Percentiles rank a stretch among this genome's conserved stretches.
phyloP scores from a whole-genome alignment of 2,113 vertebrate genomes.

The Bos indicus region DNA sequence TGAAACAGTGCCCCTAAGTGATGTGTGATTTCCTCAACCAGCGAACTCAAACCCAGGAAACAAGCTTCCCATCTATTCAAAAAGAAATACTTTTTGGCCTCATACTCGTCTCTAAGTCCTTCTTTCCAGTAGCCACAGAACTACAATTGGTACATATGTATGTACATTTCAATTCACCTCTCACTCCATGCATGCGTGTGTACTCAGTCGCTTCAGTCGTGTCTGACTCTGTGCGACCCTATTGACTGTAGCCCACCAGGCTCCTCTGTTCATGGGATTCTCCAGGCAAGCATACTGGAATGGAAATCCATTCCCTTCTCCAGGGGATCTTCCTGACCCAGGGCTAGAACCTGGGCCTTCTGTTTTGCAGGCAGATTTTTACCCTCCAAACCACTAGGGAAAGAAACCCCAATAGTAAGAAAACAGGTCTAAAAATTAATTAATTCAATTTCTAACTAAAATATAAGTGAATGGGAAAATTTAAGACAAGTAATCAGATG shows the following conservation, averaged over 20 bases:
- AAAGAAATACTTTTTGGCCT: background rate
- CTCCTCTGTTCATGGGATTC: background rate
- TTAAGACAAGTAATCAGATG: background rate
- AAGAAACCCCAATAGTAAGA: background rate
- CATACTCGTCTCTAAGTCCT: background rate
- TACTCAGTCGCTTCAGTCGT: background rate
- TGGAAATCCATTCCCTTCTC: background rate
- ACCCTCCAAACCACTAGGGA: background rate
- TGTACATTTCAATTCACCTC: background rate
- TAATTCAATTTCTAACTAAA: background rate
- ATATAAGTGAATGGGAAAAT: background rate
- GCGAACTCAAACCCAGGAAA: background rate
- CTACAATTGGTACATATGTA: accelerated
- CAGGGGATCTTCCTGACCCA: background rate
- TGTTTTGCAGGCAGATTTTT: background rate
- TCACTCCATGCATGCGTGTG: background rate
- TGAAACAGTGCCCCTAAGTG: background rate
- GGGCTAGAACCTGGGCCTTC: background rate
- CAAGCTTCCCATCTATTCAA: background rate
- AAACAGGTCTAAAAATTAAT: background rate
- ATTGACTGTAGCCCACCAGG: background rate
- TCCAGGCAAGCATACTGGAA: background rate
- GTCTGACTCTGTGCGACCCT: background rate
- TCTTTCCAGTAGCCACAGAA: background rate
- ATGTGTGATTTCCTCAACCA: background rate